phyloP scores from a whole-genome alignment of 2,888 invertebrate genomes.

The Dolichopus griseipennis region DNA sequence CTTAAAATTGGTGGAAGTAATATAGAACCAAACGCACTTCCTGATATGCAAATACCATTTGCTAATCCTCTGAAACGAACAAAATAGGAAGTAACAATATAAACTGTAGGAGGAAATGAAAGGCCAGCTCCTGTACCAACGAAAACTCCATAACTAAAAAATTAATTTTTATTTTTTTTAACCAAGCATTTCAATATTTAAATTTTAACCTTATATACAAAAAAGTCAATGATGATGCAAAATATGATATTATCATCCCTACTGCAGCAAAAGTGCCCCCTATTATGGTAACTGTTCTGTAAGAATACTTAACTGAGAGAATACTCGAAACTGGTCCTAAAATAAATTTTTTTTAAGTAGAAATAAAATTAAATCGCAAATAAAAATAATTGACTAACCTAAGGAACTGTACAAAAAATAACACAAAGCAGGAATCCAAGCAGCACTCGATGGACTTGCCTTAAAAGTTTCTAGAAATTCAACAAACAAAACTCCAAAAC shows the following conservation, averaged over 20 bases:
- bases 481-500: conserved; percentile 75
- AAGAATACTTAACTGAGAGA: conserved; percentile 74
- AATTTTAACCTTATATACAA: conserved; percentile 61
- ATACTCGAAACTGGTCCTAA: conserved; percentile 79
- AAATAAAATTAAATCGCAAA: not conserved
- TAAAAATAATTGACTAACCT: conserved; percentile 46
- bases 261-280: conserved; percentile 74
- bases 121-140: conserved; percentile 78
- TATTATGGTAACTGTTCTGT: conserved; percentile 69
- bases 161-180: conserved; percentile 7
- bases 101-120: conserved; percentile 81
- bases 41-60: conserved; percentile 82
- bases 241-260: conserved; percentile 77
- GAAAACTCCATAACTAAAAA: conserved; percentile 63
- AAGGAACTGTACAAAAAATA: conserved; percentile 82
- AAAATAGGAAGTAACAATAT: conserved; percentile 83
- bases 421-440: conserved; percentile 79
- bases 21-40: conserved; percentile 78
- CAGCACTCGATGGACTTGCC: conserved; percentile 61
- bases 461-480: conserved; percentile 74
- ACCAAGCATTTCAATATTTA: not conserved
- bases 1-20: conserved; percentile 71
- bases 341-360: not conserved
- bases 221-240: conserved; percentile 68
- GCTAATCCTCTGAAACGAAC: conserved; percentile 68